These are phyloP conservation scores for Stenolophus ochropezus DNA, from an alignment of 2,888 invertebrate genomes.

Conservation along the genomic window DNA sequence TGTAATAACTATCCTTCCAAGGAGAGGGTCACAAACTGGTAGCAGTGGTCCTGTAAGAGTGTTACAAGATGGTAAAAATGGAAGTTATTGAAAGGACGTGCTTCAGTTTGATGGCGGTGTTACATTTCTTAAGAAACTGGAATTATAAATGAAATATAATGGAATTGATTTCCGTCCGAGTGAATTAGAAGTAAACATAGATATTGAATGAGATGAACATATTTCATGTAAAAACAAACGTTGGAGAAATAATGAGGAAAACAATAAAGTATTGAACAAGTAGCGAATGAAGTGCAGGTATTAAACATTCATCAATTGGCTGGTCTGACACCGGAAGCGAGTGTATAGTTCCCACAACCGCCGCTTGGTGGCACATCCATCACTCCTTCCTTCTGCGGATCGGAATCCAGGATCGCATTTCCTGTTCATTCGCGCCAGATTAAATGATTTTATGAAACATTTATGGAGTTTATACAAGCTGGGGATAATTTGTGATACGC, in stretches of 20 bases:
- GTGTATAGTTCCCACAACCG: slow-evolving; percentile 19
- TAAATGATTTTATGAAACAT: slow-evolving; percentile 40
- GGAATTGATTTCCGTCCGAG: no score
- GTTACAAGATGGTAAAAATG: no score
- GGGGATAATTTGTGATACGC: slow-evolving; percentile 39
- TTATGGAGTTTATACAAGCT: slow-evolving; percentile 9
- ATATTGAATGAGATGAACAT: no score
- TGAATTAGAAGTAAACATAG: no score
- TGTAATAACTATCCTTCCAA: no score
- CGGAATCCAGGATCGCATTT: background rate
- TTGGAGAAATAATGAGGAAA: background rate
- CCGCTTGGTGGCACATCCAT: background rate
- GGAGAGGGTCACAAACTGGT: no score
- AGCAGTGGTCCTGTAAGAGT: no score
- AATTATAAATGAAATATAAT: no score
- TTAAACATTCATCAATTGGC: slow-evolving; percentile 10
- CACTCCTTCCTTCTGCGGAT: slow-evolving; percentile 6
- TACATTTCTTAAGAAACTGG: no score
- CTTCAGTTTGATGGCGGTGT: no score
- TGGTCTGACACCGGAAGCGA: slow-evolving; percentile 6
- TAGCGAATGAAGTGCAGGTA: background rate
- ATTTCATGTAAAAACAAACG: no score
- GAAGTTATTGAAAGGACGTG: no score
- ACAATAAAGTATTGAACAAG: background rate
- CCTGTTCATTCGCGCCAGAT: background rate